Evolutionary conservation across 23 tunicate species (phyloP).

Genomic region (Clavelina lepadiformis): DNA sequence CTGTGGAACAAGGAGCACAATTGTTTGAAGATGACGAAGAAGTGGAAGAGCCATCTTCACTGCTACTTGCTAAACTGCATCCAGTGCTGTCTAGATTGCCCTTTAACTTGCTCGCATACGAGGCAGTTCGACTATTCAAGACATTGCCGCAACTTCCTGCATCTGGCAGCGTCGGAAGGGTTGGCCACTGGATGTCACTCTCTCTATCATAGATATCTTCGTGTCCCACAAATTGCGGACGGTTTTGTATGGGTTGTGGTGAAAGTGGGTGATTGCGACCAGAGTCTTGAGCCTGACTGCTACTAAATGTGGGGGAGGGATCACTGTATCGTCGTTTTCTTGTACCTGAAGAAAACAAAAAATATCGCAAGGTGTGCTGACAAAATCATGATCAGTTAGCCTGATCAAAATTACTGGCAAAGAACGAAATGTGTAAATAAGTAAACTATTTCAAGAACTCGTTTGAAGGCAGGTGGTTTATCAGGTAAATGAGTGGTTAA

Average conservation of each 20-base stretch:
- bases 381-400: too few species aligned
- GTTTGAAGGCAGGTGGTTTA: neutral
- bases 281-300: neutral
- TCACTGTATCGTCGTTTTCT: slow-evolving; percentile 33
- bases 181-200: slow-evolving; percentile 26
- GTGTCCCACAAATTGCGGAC: neutral
- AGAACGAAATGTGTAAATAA: too few species aligned
- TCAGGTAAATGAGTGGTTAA: too few species aligned
- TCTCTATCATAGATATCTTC: slow-evolving; percentile 8
- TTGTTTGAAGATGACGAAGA: slow-evolving; percentile 37
- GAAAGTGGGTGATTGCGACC: neutral
- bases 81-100: slow-evolving; percentile 53
- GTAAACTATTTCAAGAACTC: too few species aligned
- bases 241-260: neutral
- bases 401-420: too few species aligned
- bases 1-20: neutral
- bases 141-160: neutral
- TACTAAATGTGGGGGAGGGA: slow-evolving; percentile 15
- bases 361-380: neutral
- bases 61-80: slow-evolving; percentile 54
- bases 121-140: neutral
- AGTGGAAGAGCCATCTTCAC: slow-evolving; percentile 27
- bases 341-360: slow-evolving; percentile 6
- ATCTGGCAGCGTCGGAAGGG: slow-evolving; percentile 9
- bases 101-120: slow-evolving; percentile 61